These are phyloP conservation scores for Dendroctonus valens DNA, from an alignment of 1,140 invertebrate species.

Conservation along the genomic window DNA sequence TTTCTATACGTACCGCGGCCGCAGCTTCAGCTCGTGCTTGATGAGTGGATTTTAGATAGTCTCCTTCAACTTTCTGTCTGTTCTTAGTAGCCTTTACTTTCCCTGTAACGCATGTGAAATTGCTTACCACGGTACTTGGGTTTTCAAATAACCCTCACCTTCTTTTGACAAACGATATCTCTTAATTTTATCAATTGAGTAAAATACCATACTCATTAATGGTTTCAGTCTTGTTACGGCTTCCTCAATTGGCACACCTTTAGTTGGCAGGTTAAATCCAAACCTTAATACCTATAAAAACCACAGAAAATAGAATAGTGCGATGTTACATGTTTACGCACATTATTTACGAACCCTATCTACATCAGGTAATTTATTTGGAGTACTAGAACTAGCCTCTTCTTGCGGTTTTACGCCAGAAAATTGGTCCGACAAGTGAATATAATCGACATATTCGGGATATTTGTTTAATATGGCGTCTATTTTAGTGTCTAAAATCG, in stretches of 20 bases:
- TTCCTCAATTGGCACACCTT: slow-evolving; percentile 58
- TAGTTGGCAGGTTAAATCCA: slow-evolving; percentile 76
- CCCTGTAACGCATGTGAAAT: slow-evolving; percentile 47
- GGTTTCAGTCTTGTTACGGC: slow-evolving; percentile 74
- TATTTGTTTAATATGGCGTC: slow-evolving; percentile 81
- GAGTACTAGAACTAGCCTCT: slow-evolving; percentile 37
- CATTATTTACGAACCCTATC: slow-evolving; percentile 42
- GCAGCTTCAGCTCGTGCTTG: slow-evolving; percentile 86
- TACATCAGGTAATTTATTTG: slow-evolving; percentile 47
- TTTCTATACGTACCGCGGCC: slow-evolving; percentile 80
- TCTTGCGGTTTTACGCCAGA: slow-evolving; percentile 86
- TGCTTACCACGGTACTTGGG: neutral
- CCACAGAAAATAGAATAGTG: neutral
- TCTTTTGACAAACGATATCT: slow-evolving; percentile 88
- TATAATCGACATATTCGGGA: slow-evolving; percentile 85
- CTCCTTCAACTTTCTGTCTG: slow-evolving; percentile 86
- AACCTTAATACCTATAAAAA: slow-evolving; percentile 70
- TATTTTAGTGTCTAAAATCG: slow-evolving; percentile 83
- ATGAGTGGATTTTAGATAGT: slow-evolving; percentile 90
- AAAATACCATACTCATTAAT: slow-evolving; percentile 84
- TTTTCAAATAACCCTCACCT: slow-evolving; percentile 55
- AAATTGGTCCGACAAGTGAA: slow-evolving; percentile 97
- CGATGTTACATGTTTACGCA: neutral
- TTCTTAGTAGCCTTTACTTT: slow-evolving; percentile 91
- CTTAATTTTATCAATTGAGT: slow-evolving; percentile 89